Percentiles rank a stretch among this genome's conserved stretches.
phyloP scores from a whole-genome alignment of 2,113 vertebrate species.

The Brachirus orientalis region DNA sequence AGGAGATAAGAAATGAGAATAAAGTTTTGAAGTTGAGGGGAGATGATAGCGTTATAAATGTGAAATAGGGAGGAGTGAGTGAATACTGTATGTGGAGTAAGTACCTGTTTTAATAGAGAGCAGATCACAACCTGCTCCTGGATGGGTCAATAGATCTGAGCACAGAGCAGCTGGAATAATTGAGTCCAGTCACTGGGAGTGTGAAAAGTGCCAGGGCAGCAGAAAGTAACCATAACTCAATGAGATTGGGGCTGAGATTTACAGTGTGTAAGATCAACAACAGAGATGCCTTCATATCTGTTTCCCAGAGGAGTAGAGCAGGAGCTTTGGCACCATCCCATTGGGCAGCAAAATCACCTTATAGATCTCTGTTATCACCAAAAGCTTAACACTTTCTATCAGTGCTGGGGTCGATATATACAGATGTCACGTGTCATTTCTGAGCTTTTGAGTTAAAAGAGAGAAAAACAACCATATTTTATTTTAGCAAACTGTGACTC shows the following conservation, averaged over 20 bases:
- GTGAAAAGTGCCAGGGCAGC: slow-evolving; percentile 68
- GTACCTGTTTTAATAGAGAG: slow-evolving; percentile 38
- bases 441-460: slow-evolving; percentile 1
- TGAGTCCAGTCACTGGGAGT: slow-evolving; percentile 56
- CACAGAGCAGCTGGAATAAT: slow-evolving; percentile 60
- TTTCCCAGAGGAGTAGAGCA: slow-evolving; percentile 29
- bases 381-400: slow-evolving; percentile 9
- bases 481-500: neutral
- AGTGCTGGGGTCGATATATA: slow-evolving; percentile 30
- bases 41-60: slow-evolving; percentile 46
- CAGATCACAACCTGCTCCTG: slow-evolving; percentile 28
- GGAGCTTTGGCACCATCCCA: slow-evolving; percentile 22
- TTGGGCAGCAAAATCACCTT: slow-evolving; percentile 54
- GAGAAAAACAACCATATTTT: neutral
- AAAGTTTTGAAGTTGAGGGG: slow-evolving; percentile 6
- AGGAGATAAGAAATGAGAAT: slow-evolving; percentile 35
- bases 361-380: slow-evolving; percentile 54
- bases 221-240: slow-evolving; percentile 70
- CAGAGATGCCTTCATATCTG: slow-evolving; percentile 58
- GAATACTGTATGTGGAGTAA: slow-evolving; percentile 19
- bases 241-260: slow-evolving; percentile 66
- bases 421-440: slow-evolving; percentile 18
- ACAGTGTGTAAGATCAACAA: slow-evolving; percentile 61
- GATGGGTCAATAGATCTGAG: slow-evolving; percentile 72
- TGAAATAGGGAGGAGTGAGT: slow-evolving; percentile 56